Evolutionary conservation across 2,113 vertebrate species (phyloP).

Genomic region (Illadopsis cleaveri): DNA sequence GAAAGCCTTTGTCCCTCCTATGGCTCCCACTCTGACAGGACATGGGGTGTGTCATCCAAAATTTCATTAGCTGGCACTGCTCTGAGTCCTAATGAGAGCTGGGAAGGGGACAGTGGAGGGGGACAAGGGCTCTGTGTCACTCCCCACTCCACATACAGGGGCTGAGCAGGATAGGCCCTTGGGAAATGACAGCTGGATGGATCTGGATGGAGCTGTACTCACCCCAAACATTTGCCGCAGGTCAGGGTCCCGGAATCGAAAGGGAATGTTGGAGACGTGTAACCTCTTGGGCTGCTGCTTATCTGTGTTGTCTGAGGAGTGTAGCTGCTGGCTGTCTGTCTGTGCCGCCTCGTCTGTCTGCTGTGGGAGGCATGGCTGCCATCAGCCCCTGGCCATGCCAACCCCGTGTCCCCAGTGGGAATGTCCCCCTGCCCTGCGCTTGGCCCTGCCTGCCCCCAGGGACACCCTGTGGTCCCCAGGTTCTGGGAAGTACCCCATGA

Average conservation of each 20-base stretch:
- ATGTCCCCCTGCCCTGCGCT: accelerated
- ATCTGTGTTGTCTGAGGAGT: constrained; percentile 84
- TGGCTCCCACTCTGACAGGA: not conserved
- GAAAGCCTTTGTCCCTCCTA: not conserved
- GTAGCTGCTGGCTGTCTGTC: constrained; percentile 90
- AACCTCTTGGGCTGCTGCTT: constrained; percentile 96
- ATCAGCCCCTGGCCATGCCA: not conserved
- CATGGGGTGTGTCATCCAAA: not conserved
- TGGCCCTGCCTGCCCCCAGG: not conserved
- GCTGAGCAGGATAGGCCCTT: accelerated
- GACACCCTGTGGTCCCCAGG: not conserved
- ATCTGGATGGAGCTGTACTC: constrained; percentile 50
- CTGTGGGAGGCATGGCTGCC: not conserved
- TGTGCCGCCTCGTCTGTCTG: constrained; percentile 94
- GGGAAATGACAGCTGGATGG: not conserved
- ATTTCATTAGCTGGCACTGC: not conserved
- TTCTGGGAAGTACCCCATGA: accelerated
- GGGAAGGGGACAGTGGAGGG: not conserved
- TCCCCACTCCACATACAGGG: accelerated
- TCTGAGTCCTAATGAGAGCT: not conserved
- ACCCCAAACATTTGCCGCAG: constrained; percentile 98
- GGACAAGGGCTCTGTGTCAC: not conserved
- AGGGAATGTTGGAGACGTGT: constrained; percentile 98
- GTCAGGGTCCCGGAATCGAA: constrained; percentile 97
- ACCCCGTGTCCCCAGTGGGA: accelerated